Conservation (phyloP, 1,140 invertebrate species). For the Hesperophylax magnus region DNA sequence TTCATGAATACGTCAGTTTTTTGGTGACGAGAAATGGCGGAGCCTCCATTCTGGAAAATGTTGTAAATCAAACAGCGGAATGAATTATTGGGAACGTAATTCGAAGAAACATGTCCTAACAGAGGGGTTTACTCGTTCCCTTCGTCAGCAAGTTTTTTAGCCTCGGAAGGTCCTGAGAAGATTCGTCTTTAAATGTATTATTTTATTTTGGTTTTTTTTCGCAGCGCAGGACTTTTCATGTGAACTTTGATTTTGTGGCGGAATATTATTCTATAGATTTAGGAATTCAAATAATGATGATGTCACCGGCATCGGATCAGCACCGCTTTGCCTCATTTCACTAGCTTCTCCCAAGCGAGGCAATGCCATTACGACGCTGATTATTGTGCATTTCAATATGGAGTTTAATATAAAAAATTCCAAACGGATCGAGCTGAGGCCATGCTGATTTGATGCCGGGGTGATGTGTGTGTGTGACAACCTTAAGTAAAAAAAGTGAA, state of each 20-base stretch:
- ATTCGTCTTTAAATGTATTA: not conserved
- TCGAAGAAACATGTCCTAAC: slow-evolving; percentile 37
- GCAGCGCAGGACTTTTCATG: slow-evolving; percentile 1
- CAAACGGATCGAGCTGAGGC: too few relatives aligned
- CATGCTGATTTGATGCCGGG: too few relatives aligned
- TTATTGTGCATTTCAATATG: too few relatives aligned
- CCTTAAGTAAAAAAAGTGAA: too few relatives aligned
- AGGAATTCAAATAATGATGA: not conserved
- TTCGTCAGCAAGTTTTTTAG: slow-evolving; percentile 45
- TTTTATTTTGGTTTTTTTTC: not conserved
- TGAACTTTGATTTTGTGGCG: not conserved
- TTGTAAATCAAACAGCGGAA: slow-evolving; percentile 54
- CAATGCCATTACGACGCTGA: too few relatives aligned
- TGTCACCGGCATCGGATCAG: too few relatives aligned
- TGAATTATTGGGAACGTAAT: slow-evolving; percentile 57
- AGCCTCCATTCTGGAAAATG: slow-evolving; percentile 49
- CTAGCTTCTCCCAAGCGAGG: too few relatives aligned
- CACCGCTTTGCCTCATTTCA: too few relatives aligned
- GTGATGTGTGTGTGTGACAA: too few relatives aligned
- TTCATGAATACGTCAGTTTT: slow-evolving; percentile 45
- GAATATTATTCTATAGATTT: not conserved
- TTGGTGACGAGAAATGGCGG: slow-evolving; percentile 29
- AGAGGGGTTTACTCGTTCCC: not conserved
- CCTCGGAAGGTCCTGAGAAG: not conserved
- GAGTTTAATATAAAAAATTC: too few relatives aligned